Conservation (phyloP, 1,140 invertebrate genomes). For the Saccostrea glomerata region DNA sequence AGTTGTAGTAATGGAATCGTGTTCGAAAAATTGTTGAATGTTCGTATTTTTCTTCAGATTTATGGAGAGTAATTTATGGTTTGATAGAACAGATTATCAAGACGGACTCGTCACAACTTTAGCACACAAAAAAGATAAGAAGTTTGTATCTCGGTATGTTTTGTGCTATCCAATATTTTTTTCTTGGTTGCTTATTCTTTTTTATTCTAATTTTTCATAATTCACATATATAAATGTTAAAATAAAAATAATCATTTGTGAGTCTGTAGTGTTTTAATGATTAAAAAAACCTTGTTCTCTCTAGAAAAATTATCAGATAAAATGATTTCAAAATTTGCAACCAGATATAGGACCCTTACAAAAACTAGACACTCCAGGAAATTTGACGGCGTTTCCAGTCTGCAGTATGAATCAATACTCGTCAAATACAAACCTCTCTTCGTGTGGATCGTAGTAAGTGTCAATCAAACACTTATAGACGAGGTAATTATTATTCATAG, state of each 20-base stretch:
- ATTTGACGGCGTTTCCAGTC: background rate
- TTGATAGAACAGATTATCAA: constrained; percentile 8
- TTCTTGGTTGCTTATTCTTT: too few species aligned
- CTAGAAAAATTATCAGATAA: too few species aligned
- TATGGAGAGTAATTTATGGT: background rate
- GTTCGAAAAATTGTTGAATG: background rate
- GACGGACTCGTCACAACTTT: background rate
- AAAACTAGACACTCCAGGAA: background rate
- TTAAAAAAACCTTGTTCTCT: too few species aligned
- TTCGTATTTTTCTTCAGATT: background rate
- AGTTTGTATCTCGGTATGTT: background rate
- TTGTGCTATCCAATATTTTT: too few species aligned
- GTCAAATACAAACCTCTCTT: background rate
- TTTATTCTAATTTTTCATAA: too few species aligned
- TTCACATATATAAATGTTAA: too few species aligned
- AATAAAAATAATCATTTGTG: too few species aligned
- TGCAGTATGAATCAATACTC: background rate
- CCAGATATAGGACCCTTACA: background rate
- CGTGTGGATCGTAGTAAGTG: background rate
- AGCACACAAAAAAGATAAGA: background rate
- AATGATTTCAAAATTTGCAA: background rate
- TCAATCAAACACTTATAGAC: background rate
- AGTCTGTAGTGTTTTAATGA: too few species aligned
- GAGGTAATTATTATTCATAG: background rate
- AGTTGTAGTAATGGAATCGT: background rate